These are phyloP conservation scores for Solea senegalensis DNA, from an alignment of 2,113 vertebrate species.

Conservation along the genomic window DNA sequence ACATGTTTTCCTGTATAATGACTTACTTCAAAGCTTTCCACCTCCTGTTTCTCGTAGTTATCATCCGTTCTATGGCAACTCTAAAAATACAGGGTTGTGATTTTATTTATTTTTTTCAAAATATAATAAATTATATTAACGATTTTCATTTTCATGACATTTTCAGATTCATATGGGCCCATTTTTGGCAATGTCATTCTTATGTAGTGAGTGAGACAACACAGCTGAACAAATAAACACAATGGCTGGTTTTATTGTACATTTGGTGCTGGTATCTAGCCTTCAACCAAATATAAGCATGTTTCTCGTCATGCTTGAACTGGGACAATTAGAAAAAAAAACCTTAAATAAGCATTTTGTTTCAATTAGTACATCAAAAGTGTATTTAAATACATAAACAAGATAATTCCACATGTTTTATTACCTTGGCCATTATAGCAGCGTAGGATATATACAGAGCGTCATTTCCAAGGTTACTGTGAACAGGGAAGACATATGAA, in stretches of 20 bases:
- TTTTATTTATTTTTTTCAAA: neutral
- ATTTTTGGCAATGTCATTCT: neutral
- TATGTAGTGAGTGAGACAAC: neutral
- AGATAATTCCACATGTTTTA: neutral
- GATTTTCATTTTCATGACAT: neutral
- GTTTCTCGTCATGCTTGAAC: too few species aligned
- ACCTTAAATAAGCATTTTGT: neutral
- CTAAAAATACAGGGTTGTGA: constrained; percentile 62
- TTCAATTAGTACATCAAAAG: neutral
- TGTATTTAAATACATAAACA: neutral
- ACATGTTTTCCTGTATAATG: neutral
- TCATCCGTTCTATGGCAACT: constrained; percentile 91
- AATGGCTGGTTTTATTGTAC: neutral
- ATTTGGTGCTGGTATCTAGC: neutral
- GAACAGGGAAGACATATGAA: constrained; percentile 19
- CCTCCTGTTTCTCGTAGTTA: constrained; percentile 85
- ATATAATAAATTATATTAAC: neutral
- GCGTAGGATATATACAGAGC: constrained; percentile 89
- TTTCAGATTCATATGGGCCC: neutral
- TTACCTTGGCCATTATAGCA: constrained; percentile 96
- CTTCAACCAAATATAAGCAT: neutral
- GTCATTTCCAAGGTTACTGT: constrained; percentile 88
- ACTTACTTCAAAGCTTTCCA: constrained; percentile 96
- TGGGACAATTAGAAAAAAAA: too few species aligned
- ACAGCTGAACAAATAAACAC: too few species aligned